These are phyloP conservation scores for Ovis canadensis DNA, from an alignment of 2,113 vertebrate genomes.

Conservation along the genomic window DNA sequence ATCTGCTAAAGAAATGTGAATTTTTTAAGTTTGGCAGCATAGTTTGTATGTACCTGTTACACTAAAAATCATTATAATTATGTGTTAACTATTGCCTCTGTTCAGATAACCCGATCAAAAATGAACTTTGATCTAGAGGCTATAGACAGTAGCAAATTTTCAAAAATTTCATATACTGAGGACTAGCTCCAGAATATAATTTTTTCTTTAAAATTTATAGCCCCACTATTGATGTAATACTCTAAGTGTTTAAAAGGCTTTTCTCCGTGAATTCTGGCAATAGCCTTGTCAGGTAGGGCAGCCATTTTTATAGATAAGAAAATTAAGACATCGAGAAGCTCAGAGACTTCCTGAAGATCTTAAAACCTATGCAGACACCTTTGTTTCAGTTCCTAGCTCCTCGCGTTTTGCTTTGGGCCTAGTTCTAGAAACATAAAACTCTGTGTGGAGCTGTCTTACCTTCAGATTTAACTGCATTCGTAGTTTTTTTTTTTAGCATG, in stretches of 20 bases:
- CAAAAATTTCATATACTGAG: neutral
- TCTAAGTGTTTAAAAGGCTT: neutral
- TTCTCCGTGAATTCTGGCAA: neutral
- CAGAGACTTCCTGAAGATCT: neutral
- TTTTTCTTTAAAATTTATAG: neutral
- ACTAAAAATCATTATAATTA: neutral
- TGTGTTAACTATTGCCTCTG: neutral
- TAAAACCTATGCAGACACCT: neutral
- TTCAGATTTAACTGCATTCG: neutral
- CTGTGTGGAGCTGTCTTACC: neutral
- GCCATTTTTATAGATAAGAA: neutral
- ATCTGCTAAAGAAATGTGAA: neutral
- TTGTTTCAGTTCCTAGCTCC: neutral
- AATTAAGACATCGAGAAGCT: neutral
- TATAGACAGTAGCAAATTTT: neutral
- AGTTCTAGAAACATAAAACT: neutral
- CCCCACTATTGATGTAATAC: neutral
- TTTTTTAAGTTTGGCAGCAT: neutral
- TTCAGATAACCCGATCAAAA: neutral
- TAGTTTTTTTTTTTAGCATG: neutral
- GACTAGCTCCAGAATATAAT: neutral
- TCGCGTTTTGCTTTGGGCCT: neutral
- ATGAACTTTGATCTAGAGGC: neutral
- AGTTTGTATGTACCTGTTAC: neutral
- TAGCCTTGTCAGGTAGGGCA: neutral